Conservation (phyloP, 2,797 vertebrate species). For the Gadopsis marmoratus region DNA sequence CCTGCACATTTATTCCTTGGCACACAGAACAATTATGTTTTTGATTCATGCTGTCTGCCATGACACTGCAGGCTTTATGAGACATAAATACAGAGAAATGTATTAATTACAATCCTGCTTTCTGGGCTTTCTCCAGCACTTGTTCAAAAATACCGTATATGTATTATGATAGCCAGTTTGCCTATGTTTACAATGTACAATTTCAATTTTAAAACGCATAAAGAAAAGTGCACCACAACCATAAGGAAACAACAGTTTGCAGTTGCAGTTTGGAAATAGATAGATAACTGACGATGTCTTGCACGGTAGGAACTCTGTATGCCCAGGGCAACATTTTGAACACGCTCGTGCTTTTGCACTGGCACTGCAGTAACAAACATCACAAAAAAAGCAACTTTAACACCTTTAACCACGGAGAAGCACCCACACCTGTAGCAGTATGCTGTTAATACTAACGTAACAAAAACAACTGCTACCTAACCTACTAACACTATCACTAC, state of each 20-base stretch:
- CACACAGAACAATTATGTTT: conserved; percentile 15
- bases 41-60: conserved; percentile 31
- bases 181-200: neutral
- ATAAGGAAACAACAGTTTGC: conserved; percentile 1
- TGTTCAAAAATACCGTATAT: neutral
- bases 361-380: neutral
- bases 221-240: neutral
- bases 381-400: neutral
- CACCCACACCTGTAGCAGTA: neutral
- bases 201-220: neutral
- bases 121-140: conserved; percentile 40
- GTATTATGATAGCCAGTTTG: neutral
- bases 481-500: neutral
- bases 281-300: neutral
- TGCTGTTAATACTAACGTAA: neutral
- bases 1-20: neutral
- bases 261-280: conserved; percentile 9
- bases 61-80: conserved; percentile 25
- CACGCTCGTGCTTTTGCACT: conserved; percentile 4
- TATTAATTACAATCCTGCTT: conserved; percentile 60
- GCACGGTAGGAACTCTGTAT: conserved; percentile 15
- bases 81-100: conserved; percentile 39
- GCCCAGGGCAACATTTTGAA: conserved; percentile 24
- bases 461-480: neutral
- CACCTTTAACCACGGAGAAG: neutral